Percentiles rank a stretch among this genome's conserved stretches.
Conservation (phyloP, 2,888 invertebrate species). For the Thumatha senex region DNA sequence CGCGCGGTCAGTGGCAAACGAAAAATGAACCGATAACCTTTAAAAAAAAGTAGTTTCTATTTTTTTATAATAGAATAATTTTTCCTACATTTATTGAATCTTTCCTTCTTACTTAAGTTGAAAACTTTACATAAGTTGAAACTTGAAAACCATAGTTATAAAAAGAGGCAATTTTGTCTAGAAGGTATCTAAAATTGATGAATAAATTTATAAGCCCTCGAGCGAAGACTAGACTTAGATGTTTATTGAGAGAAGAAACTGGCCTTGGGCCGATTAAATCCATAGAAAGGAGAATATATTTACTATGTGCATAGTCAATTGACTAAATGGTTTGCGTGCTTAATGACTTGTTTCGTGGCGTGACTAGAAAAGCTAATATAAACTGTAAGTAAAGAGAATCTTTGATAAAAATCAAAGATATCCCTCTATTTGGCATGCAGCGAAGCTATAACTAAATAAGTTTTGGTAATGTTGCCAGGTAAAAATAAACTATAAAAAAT, state of each 20-base stretch:
- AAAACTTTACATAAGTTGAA: no score
- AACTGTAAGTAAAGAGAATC: conserved; percentile 25
- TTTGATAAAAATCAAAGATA: conserved; percentile 16
- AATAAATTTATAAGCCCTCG: not conserved
- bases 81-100: no score
- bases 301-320: conserved; percentile 23
- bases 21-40: no score
- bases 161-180: no score
- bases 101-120: no score
- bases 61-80: no score
- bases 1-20: no score
- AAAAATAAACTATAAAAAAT: not conserved
- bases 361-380: conserved; percentile 60
- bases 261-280: not conserved
- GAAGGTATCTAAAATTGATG: no score
- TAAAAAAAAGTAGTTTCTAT: no score
- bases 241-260: no score
- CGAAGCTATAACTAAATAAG: conserved; percentile 39
- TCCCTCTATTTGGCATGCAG: conserved; percentile 39
- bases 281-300: conserved; percentile 4
- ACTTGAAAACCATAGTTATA: no score
- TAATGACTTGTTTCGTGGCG: conserved; percentile 42
- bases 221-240: no score
- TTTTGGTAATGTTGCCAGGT: conserved; percentile 31
- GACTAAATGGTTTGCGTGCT: conserved; percentile 15